These are phyloP conservation scores for Aphelenchoides fujianensis DNA, from an alignment of 1,140 invertebrate species.

Conservation along the genomic window DNA sequence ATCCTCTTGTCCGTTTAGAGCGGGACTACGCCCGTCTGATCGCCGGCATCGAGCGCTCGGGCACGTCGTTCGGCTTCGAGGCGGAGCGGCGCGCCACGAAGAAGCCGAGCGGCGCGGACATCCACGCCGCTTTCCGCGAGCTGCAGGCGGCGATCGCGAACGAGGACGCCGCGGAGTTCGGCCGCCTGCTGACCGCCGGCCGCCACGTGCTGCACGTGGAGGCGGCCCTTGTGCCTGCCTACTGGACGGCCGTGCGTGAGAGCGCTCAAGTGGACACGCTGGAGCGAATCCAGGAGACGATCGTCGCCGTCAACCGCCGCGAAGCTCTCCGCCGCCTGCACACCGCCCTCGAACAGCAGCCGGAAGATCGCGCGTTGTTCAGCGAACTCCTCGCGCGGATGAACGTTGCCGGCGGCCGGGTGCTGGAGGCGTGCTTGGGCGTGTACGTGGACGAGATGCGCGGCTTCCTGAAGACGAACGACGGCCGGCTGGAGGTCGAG, in stretches of 20 bases:
- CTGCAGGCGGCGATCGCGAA: background rate
- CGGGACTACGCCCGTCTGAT: background rate
- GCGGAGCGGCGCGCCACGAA: background rate
- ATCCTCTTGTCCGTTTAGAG: background rate
- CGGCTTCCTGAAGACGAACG: background rate
- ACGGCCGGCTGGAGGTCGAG: background rate
- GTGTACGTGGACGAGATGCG: background rate
- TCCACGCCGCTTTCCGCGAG: background rate
- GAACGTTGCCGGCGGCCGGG: conserved; percentile 6
- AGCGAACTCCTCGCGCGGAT: background rate
- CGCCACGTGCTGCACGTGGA: background rate
- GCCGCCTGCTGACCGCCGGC: background rate
- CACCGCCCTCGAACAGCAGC: background rate
- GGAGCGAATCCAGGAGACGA: background rate
- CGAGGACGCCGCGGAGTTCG: background rate
- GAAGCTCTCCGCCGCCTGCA: background rate
- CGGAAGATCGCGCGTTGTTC: background rate
- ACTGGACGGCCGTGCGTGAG: background rate
- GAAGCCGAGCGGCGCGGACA: background rate
- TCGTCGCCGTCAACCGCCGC: background rate
- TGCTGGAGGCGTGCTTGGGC: conserved; percentile 8
- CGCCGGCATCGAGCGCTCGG: background rate
- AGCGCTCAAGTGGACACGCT: background rate
- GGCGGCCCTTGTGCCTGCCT: background rate
- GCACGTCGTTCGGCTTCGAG: background rate